These are phyloP conservation scores for Drosophila insularis DNA, from an alignment of 1,140 invertebrate genomes.

Conservation along the genomic window DNA sequence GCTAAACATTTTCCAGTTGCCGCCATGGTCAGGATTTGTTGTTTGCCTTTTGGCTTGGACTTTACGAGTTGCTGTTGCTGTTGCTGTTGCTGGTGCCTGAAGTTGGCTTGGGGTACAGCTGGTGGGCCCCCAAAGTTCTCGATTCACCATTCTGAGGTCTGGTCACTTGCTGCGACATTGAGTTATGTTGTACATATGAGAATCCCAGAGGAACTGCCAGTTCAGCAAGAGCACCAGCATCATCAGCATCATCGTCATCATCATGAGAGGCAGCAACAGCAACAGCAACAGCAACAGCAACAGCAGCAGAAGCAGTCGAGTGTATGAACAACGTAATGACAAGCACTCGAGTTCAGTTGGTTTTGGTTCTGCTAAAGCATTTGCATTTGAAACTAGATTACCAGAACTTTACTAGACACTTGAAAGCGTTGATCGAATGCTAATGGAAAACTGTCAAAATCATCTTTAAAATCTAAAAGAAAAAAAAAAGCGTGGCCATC, in stretches of 20 bases:
- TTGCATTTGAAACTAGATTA: conserved; percentile 11
- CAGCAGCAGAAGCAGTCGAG: conserved; percentile 17
- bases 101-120: conserved; percentile 22
- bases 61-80: conserved; percentile 17
- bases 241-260: no score
- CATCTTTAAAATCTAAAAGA: neutral
- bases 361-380: conserved; percentile 19
- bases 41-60: conserved; percentile 27
- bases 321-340: conserved; percentile 20
- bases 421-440: neutral
- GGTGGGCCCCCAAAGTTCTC: neutral
- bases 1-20: conserved; percentile 8
- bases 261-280: no score
- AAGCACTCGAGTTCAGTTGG: neutral
- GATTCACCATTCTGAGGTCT: neutral
- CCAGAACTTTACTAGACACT: neutral
- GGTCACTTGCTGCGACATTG: conserved; percentile 50
- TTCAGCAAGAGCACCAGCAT: conserved; percentile 28
- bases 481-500: neutral
- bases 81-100: neutral
- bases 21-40: conserved; percentile 23
- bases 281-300: conserved; percentile 12
- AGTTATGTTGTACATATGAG: conserved; percentile 64
- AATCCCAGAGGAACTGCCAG: conserved; percentile 57
- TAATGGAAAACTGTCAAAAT: conserved; percentile 1